Percentiles rank a stretch among this genome's conserved stretches.
These are phyloP conservation scores for Novumbra hubbsi DNA, from an alignment of 2,797 vertebrate species.

Conservation along the genomic window DNA sequence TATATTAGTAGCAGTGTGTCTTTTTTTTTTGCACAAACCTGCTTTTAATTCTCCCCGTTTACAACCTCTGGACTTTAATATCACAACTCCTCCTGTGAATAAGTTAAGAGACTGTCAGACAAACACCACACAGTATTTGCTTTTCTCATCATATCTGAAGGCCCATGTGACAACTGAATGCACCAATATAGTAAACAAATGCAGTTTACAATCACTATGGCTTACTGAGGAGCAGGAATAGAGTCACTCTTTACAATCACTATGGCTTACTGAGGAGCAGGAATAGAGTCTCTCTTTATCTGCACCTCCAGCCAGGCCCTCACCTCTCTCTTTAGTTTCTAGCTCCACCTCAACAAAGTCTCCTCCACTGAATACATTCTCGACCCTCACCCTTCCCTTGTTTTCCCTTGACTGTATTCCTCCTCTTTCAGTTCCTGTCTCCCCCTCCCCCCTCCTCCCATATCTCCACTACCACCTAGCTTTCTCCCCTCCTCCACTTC, in stretches of 20 bases:
- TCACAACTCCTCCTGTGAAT: constrained; percentile 28
- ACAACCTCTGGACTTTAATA: constrained; percentile 8
- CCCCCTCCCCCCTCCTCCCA: constrained; percentile 41
- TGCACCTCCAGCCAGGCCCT: constrained; percentile 37
- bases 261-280: not conserved
- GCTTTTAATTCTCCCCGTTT: constrained; percentile 8
- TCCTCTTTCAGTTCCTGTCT: constrained; percentile 24
- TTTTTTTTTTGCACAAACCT: too few relatives aligned
- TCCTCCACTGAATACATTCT: constrained; percentile 11
- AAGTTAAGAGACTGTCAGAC: constrained; percentile 28
- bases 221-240: not conserved
- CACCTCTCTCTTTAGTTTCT: constrained; percentile 49
- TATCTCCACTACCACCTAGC: constrained; percentile 17
- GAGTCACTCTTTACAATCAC: not conserved
- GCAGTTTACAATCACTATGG: not conserved
- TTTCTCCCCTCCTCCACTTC: constrained; percentile 7
- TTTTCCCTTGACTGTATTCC: constrained; percentile 29
- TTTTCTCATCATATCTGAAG: not conserved
- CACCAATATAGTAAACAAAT: not conserved
- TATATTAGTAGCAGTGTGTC: too few relatives aligned
- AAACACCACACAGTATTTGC: constrained; percentile 14
- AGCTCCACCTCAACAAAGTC: not conserved
- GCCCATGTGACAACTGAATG: not conserved
- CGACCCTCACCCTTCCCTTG: constrained; percentile 16
- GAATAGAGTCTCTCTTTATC: not conserved